phyloP scores from a whole-genome alignment of 1,140 invertebrate genomes.

The Galleria mellonella region DNA sequence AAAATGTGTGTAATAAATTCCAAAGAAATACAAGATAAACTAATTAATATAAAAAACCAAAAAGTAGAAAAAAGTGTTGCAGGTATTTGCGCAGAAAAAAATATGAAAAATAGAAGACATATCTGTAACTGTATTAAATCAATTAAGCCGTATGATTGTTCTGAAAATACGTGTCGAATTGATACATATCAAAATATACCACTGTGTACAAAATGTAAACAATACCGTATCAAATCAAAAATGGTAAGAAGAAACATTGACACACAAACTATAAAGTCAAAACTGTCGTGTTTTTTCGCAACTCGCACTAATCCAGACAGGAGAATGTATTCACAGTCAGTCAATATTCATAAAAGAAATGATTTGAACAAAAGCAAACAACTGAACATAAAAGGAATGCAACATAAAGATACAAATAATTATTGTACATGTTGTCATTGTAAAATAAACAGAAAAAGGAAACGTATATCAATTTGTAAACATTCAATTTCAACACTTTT shows the following conservation, averaged over 20 bases:
- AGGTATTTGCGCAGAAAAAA: slow-evolving; percentile 1
- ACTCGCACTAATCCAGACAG: neutral
- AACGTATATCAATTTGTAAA: too few relatives aligned
- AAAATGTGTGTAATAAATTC: slow-evolving; percentile 36
- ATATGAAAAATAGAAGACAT: too few relatives aligned
- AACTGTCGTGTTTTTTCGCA: neutral
- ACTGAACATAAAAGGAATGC: too few relatives aligned
- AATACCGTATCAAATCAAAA: neutral
- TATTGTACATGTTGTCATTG: neutral
- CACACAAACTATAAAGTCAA: neutral
- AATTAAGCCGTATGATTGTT: too few relatives aligned
- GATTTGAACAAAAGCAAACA: neutral
- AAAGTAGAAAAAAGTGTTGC: too few relatives aligned
- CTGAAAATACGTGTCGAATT: too few relatives aligned
- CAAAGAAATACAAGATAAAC: slow-evolving; percentile 21
- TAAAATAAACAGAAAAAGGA: too few relatives aligned
- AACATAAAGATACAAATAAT: neutral
- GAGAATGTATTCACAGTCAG: neutral
- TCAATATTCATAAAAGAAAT: neutral
- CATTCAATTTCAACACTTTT: too few relatives aligned
- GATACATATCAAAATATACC: too few relatives aligned
- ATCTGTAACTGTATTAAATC: too few relatives aligned
- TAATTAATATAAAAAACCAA: too few relatives aligned
- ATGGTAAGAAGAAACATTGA: neutral
- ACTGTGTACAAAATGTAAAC: too few relatives aligned